Percentiles rank a stretch among this genome's conserved stretches.
These are phyloP conservation scores for Sylvicola cinctus DNA, from an alignment of 2,888 invertebrate species.

Conservation along the genomic window DNA sequence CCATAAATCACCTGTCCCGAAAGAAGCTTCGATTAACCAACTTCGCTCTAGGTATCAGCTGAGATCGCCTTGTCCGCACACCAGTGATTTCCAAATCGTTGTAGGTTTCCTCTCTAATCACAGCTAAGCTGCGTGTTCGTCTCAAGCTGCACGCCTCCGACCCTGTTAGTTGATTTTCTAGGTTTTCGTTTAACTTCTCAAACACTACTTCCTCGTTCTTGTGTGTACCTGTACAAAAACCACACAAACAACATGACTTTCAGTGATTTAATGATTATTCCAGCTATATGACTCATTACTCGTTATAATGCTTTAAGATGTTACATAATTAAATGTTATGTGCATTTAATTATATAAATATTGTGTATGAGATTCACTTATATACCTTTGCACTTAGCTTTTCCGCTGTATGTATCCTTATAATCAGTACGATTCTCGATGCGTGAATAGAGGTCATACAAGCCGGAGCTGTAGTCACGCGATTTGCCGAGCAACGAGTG, in stretches of 20 bases:
- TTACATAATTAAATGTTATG: no score
- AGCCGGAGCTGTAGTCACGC: conserved; percentile 3
- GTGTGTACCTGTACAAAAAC: conserved; percentile 1
- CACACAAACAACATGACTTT: no score
- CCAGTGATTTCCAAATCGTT: conserved; percentile 44
- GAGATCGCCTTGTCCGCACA: conserved; percentile 43
- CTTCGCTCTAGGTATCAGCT: conserved; percentile 61
- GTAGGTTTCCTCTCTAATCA: conserved; percentile 56
- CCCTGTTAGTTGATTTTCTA: conserved; percentile 10
- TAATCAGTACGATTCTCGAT: conserved; percentile 7
- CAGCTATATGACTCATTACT: no score
- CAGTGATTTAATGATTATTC: no score
- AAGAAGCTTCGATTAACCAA: conserved; percentile 55
- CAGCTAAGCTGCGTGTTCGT: conserved; percentile 50
- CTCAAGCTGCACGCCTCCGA: conserved; percentile 33
- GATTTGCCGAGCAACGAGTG: conserved; percentile 4
- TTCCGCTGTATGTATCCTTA: conserved; percentile 5
- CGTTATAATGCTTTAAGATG: no score
- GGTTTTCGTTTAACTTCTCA: conserved; percentile 2
- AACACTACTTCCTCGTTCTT: conserved; percentile 1
- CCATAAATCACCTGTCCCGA: conserved; percentile 37
- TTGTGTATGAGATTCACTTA: no score
- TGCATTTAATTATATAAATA: no score
- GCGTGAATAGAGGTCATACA: conserved; percentile 7
- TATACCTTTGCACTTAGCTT: conserved; percentile 5